phyloP scores from a whole-genome alignment of 1,140 invertebrate species.

The Drosophila murphyi region DNA sequence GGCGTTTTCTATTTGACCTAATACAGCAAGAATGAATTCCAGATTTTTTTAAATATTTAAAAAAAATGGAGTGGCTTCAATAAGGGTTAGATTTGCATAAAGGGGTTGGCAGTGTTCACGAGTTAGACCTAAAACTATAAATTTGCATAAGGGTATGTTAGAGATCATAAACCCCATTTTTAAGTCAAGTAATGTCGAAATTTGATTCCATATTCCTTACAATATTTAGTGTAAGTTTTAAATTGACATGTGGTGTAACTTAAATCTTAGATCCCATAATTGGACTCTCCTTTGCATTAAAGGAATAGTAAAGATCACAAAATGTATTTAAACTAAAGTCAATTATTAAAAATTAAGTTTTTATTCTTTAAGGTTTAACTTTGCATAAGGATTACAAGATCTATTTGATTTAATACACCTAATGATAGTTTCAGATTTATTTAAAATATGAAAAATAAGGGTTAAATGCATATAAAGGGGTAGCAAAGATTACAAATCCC shows the following conservation, averaged over 20 bases:
- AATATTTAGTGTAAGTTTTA: no score
- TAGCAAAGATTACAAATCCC: conserved; percentile 66
- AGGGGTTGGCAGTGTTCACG: background rate
- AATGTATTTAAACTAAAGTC: no score
- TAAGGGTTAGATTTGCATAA: conserved; percentile 33
- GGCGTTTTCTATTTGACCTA: background rate
- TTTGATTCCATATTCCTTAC: no score
- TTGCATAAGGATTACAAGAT: no score
- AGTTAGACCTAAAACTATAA: background rate
- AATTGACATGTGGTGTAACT: no score
- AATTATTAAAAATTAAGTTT: no score
- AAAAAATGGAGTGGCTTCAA: background rate
- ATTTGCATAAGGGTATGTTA: conserved; percentile 26
- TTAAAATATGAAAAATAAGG: background rate
- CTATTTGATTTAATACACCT: background rate
- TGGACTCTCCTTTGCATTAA: no score
- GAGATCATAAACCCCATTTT: conserved; percentile 59
- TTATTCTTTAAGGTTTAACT: no score
- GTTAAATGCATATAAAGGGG: background rate
- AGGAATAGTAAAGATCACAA: no score
- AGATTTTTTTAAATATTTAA: background rate
- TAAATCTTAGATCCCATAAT: no score
- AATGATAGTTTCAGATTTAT: background rate
- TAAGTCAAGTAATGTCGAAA: no score
- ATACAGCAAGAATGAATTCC: no score